phyloP scores from a whole-genome alignment of 23 tunicate species.

The Styela clava region DNA sequence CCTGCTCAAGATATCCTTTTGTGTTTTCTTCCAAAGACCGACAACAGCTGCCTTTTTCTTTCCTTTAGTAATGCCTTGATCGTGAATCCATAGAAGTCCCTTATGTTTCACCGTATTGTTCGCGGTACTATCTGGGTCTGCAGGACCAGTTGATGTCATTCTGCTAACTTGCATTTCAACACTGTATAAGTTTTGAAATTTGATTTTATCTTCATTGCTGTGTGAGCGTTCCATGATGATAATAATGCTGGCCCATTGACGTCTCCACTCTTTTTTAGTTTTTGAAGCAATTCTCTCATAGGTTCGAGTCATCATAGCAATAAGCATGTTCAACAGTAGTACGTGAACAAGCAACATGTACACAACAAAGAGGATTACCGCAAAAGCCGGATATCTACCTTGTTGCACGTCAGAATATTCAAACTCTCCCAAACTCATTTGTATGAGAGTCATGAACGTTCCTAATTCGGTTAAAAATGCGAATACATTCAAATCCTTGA shows the following conservation, averaged over 20 bases:
- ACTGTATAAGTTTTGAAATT: constrained; percentile 60
- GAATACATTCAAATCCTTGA: constrained; percentile 43
- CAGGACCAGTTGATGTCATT: constrained; percentile 61
- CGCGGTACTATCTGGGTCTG: background rate
- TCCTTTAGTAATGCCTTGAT: constrained; percentile 16
- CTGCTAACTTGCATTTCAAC: constrained; percentile 42
- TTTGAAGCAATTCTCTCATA: constrained; percentile 59
- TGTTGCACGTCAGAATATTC: constrained; percentile 24
- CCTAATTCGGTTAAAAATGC: constrained; percentile 61
- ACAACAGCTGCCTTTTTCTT: constrained; percentile 13
- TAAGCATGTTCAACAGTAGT: constrained; percentile 81
- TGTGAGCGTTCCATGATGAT: constrained; percentile 76
- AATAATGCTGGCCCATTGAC: constrained; percentile 89
- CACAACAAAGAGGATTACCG: constrained; percentile 58
- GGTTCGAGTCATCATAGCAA: constrained; percentile 95
- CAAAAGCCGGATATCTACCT: constrained; percentile 52
- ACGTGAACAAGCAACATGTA: constrained; percentile 83
- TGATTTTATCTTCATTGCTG: constrained; percentile 30
- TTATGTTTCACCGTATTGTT: background rate
- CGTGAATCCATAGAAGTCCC: constrained; percentile 27
- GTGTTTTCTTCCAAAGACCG: constrained; percentile 22
- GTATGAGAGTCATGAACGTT: constrained; percentile 71
- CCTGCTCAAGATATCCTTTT: background rate
- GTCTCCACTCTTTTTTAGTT: constrained; percentile 60
- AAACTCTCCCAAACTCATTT: constrained; percentile 88